Conservation (phyloP, 2,113 vertebrate species). For the Raja brachyura region DNA sequence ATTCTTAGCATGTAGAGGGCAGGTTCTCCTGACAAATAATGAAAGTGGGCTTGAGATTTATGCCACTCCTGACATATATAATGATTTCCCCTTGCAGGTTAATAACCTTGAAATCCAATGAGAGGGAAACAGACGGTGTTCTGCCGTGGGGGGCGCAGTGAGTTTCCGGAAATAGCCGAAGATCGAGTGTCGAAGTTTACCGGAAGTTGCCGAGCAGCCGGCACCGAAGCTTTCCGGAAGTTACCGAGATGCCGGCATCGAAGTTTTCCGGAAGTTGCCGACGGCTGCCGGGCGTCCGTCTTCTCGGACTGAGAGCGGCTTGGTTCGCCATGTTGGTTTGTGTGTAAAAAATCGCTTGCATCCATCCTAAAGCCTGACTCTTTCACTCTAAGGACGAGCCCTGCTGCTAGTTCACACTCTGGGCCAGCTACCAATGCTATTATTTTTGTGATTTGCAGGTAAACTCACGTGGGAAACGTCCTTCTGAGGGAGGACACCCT, state of each 20-base stretch:
- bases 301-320: slow-evolving; percentile 34
- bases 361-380: slow-evolving; percentile 24
- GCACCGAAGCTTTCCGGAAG: slow-evolving; percentile 1
- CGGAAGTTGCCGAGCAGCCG: neutral
- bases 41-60: neutral
- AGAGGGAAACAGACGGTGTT: neutral
- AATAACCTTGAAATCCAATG: neutral
- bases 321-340: slow-evolving; percentile 35
- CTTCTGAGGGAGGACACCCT: slow-evolving; percentile 35
- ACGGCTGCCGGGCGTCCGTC: slow-evolving; percentile 31
- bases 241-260: neutral
- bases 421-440: slow-evolving; percentile 36
- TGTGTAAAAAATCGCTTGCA: slow-evolving; percentile 34
- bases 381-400: slow-evolving; percentile 11
- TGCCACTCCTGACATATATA: neutral
- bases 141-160: neutral
- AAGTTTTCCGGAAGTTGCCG: slow-evolving; percentile 35
- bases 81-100: neutral
- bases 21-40: neutral
- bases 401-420: slow-evolving; percentile 35
- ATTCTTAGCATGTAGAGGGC: neutral
- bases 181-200: neutral
- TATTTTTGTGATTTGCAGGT: slow-evolving; percentile 38
- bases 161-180: neutral
- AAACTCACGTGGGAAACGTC: slow-evolving; percentile 28